Evolutionary conservation across 2,888 invertebrate species (phyloP).

Genomic region (Calameuta filiformis): DNA sequence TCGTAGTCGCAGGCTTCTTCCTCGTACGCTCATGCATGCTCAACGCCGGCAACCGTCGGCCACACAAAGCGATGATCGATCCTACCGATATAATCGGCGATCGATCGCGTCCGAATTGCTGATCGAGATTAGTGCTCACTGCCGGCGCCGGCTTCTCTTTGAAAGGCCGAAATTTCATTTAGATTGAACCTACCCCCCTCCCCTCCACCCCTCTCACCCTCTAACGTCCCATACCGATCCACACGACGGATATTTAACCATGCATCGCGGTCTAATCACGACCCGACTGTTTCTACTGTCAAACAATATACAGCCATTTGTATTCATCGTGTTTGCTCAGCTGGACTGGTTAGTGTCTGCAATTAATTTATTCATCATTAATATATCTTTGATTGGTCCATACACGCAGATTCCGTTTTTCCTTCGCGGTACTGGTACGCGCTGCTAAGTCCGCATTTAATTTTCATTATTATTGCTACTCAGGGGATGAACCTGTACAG

Average conservation of each 20-base stretch:
- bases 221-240: neutral
- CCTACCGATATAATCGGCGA: conserved; percentile 2
- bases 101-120: conserved; percentile 4
- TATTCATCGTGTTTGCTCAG: neutral
- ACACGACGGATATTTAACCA: neutral
- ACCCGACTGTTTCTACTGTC: neutral
- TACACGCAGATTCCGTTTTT: neutral
- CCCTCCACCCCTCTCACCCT: neutral
- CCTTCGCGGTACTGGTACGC: neutral
- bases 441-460: neutral
- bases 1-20: neutral
- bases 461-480: neutral
- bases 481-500: neutral
- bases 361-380: neutral
- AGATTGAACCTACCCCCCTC: neutral
- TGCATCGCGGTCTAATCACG: neutral
- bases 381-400: neutral
- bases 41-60: neutral
- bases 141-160: neutral
- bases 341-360: neutral
- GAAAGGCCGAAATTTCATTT: conserved; percentile 3
- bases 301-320: neutral
- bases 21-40: neutral
- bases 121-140: neutral
- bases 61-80: neutral